Evolutionary conservation across 64 coral and sea anemone species (phyloP), one percentile per base, ranked within the genome.

Genomic region (Stylophora pistillata): DNA sequence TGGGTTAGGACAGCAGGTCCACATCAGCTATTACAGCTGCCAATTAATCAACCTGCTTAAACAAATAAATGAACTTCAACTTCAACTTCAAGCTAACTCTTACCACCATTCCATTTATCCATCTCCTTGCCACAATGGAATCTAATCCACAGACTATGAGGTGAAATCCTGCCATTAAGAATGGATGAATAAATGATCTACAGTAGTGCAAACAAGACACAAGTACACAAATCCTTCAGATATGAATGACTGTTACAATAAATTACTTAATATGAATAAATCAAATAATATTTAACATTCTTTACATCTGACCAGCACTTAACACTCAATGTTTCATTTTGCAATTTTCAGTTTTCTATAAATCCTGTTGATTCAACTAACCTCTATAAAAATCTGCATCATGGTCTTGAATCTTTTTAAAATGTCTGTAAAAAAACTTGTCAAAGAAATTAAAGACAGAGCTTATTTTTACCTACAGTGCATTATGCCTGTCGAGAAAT

Each of bases 81-180:
- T 20, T 0, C 3, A 41, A 9, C 17, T n/a, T 28, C 10, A 13
- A 84, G 10, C 20, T 32, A 29, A 53, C 31, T 85, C 86, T 75
- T 57, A 95, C 93, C 93, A 99, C 64, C 93, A 95, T 99, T 71
- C 93, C 93, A 85, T 99, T 99, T 15, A 99, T 91, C 97, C 97
- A 99, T 41, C 97, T 89, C 68, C 97, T 90, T 15, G 93, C 97
- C 13, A 99, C 83, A 65, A 99, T 95, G 5, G 97, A 99, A 47
- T 99, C 97, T 88, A 99, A 58, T 76, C 97, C 97, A 91, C 97
- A 95, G 0, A 99, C 97, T 79, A 99, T 88, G 59, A 99, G 89
- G 47, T 99, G 97, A 78, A 99, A 99, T 61, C 79, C 97, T 99
- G 34, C 0, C n/a, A 15, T 53, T 86, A 86, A 72, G 26, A 55